Evolutionary conservation across 2,888 invertebrate species (phyloP), one percentile per base, ranked within the genome.

Genomic region (Zygaena filipendulae): DNA sequence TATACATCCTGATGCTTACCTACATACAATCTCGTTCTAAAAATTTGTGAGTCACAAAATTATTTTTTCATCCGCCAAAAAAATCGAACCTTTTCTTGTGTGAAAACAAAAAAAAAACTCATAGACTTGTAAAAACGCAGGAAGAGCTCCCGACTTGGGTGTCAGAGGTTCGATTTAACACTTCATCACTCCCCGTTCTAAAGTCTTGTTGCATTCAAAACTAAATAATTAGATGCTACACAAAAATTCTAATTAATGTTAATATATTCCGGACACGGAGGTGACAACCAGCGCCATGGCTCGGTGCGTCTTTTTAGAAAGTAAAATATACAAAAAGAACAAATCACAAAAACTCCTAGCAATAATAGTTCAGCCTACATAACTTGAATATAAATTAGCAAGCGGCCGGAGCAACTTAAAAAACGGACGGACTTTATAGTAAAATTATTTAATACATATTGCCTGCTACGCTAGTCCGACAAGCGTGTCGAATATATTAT

Each of bases 321-420:
- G 35, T 42, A 37, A 45, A 49, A 49, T 45, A 47, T 46, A 51
- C 53, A 55, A 50, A 47, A 46, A 43, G 37, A 24, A 41, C 39
- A 47, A 55, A 49, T 47, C 45, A 45, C 59, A n/a, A 58, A 58
- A 52, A 59, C 47, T 56, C 48, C 42, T n/a, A n/a, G n/a, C 47
- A 40, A 55, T 53, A 54, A 58, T 56, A 56, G 53, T 46, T n/a
- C 49, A 47, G 38, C 41, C 47, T 57, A 60, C 60, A 58, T 60
- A 62, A 47, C 49, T 55, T 62, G 69, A 71, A 70, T 71, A 52
- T 63, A 60, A 68, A 71, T 59, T 58, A 68, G 63, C 57, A 49
- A 54, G 47, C 23, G 36, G 31, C 23, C 34, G 23, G 18, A 25
- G 32, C n/a, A 55, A 52, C 47, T 48, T 45, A 52, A 48, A 56